Evolutionary conservation across 2,113 vertebrate genomes (phyloP).

Genomic region (Lethenteron camtschaticum): DNA sequence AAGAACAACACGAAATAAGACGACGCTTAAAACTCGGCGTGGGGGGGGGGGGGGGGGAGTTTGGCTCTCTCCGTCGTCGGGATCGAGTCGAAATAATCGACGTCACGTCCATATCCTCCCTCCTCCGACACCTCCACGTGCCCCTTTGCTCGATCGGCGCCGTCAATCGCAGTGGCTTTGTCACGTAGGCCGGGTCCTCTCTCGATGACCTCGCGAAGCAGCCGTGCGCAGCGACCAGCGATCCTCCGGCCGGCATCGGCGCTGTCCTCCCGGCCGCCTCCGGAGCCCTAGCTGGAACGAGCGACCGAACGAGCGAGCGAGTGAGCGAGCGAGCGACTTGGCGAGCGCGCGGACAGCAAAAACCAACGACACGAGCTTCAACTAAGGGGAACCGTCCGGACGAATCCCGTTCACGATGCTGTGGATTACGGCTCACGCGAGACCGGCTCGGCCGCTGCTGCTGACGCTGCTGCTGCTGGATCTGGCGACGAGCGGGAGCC

Average conservation of each 20-base stretch:
- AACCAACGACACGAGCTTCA: no score
- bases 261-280: no score
- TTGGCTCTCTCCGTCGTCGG: background rate
- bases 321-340: no score
- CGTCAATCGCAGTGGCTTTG: conserved; percentile 1
- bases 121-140: conserved; percentile 12
- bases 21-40: no score
- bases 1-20: no score
- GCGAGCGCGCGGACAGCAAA: no score
- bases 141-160: background rate
- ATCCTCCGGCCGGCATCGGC: background rate
- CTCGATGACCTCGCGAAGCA: background rate
- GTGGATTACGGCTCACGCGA: no score
- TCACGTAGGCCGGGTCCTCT: background rate
- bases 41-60: background rate
- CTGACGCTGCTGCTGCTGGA: conserved; percentile 22
- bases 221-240: background rate
- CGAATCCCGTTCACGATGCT: no score
- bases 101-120: background rate
- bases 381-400: no score
- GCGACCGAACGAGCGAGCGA: no score
- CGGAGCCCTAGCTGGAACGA: no score
- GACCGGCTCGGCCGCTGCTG: conserved; percentile 3
- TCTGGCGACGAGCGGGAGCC: conserved; percentile 17
- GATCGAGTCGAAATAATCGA: conserved; percentile 13